Base-by-base conservation (phyloP, 2,888 invertebrate genomes). In the Sturmia bella region DNA sequence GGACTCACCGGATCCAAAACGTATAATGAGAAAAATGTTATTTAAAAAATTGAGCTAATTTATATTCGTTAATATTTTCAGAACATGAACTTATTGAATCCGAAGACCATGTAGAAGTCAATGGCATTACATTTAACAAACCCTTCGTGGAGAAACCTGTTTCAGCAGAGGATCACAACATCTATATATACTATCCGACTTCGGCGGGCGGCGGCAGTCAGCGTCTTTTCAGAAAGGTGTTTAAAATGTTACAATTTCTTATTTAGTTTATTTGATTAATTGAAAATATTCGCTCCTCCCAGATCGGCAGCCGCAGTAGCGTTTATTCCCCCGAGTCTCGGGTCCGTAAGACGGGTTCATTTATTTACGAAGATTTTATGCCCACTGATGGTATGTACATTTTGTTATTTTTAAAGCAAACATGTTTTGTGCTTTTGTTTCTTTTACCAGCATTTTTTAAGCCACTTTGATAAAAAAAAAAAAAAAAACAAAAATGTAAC, bases 341-440 rank as follows among this genome's bases (percentile, higher is more conserved):
- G 87, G 98, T 99, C 7, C 93, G 99, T 72, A 98, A 98, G 92
- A 97, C 97, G 61, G 99, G 99, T 54, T 99, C 98, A 12, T 99
- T 97, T 91, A 99, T 99, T 89, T 99, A 99, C 91, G 99, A 99
- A 93, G 99, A 99, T 91, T 99, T 99, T 91, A 99, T 99, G 98
- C 99, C 99, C 6, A 99, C 99, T 43, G 99, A 99, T 93, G 99
- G 99, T 92, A 92, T 92, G 92, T 88, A 85, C 79, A 63, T 41
- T 76, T 61, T 77, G 52, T 79, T 74, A 66, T 69, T n/a, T 45
- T 82, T 4, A 43, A 56, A 69, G 37, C 15, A 54, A 32, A 19
- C 7, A 57, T 50, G 66, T 75, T 57, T 80, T 61, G 54, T 56
- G 66, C 41, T 70, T 81, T 73, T 61, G 57, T 66, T 69, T 59